Evolutionary conservation across 2,888 invertebrate genomes (phyloP).

Genomic region (Cosmorhoe ocellata): DNA sequence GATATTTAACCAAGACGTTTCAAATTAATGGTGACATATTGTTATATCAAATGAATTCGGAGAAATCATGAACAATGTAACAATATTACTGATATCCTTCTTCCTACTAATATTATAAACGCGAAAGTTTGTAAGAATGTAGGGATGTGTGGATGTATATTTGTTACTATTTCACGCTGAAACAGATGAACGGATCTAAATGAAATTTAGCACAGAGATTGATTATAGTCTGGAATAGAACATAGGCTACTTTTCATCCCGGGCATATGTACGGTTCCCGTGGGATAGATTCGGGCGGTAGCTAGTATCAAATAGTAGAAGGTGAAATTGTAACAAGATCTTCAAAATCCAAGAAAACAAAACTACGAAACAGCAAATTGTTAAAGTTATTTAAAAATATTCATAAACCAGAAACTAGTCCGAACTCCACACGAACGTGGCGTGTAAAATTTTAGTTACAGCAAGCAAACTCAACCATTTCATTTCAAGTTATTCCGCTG

Average conservation of each 20-base stretch:
- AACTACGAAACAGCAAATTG: slow-evolving; percentile 12
- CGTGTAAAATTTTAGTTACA: slow-evolving; percentile 25
- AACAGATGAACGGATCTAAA: too few species aligned
- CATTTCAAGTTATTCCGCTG: slow-evolving; percentile 24
- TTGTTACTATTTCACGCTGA: too few species aligned
- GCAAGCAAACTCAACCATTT: slow-evolving; percentile 20
- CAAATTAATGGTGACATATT: not conserved
- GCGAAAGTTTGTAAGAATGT: too few species aligned
- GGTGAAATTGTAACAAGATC: not conserved
- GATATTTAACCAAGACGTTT: not conserved
- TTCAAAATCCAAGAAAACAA: slow-evolving; percentile 5
- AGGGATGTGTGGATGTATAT: too few species aligned
- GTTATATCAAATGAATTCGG: not conserved
- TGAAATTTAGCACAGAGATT: too few species aligned
- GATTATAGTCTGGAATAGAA: too few species aligned
- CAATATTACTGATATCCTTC: not conserved
- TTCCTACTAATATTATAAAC: too few species aligned
- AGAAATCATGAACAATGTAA: not conserved
- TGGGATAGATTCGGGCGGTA: too few species aligned
- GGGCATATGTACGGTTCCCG: too few species aligned
- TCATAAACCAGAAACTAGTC: slow-evolving; percentile 27
- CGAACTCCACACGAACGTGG: slow-evolving; percentile 17
- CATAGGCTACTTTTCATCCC: too few species aligned
- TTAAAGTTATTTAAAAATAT: slow-evolving; percentile 30
- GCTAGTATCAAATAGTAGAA: not conserved